These are phyloP conservation scores for Gadopsis bispinosus DNA, from an alignment of 2,797 vertebrate species.

Conservation along the genomic window DNA sequence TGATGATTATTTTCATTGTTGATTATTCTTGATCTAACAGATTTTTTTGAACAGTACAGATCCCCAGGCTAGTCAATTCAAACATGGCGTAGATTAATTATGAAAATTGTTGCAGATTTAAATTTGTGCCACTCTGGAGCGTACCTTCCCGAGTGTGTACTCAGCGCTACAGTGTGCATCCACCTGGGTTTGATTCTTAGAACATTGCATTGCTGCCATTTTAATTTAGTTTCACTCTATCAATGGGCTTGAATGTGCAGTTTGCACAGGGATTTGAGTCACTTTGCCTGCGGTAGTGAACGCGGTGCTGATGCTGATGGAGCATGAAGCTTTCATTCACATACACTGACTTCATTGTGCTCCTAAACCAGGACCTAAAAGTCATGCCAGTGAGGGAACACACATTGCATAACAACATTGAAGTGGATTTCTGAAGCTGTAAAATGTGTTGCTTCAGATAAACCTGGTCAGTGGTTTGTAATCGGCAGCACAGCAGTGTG, in stretches of 20 bases:
- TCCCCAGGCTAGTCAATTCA: neutral
- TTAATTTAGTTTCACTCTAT: neutral
- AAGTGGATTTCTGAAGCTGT: neutral
- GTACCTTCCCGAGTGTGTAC: too few relatives aligned
- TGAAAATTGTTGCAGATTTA: neutral
- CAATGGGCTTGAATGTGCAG: neutral
- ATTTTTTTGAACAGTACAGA: neutral
- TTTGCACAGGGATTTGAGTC: neutral
- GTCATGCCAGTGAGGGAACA: neutral
- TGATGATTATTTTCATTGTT: neutral
- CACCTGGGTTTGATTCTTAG: neutral
- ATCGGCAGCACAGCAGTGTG: constrained; percentile 17
- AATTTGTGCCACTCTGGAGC: neutral
- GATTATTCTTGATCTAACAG: neutral
- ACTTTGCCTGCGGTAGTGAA: neutral
- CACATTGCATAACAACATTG: neutral
- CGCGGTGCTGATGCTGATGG: neutral
- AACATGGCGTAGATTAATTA: too few relatives aligned
- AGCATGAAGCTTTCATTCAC: neutral
- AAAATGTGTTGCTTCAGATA: constrained; percentile 11
- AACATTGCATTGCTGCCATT: neutral
- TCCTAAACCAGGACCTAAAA: neutral
- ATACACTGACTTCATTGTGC: neutral
- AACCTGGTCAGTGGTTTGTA: constrained; percentile 1
- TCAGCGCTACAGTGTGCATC: neutral